Base-by-base conservation (phyloP, 2,113 vertebrate genomes). In the Xerus inauris region DNA sequence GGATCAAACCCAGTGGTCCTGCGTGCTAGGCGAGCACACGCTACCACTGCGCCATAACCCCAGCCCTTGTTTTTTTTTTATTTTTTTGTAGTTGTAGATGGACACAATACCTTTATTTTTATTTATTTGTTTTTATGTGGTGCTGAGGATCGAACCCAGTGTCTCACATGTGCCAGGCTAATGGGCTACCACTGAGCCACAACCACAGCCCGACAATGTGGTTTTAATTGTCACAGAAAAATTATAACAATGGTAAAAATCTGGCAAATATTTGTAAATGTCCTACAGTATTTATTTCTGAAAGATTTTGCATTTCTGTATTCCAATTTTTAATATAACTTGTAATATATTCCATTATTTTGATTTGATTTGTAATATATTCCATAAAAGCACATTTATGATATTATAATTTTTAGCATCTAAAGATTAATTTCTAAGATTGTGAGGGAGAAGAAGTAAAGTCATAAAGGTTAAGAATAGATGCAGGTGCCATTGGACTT, bases 381-480 rank as follows among this genome's bases (percentile, higher is more conserved):
- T n/a, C n/a, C n/a, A n/a, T n/a, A 89, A 72, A 49, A 71, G 0
- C 0, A 10, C 57, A 3, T 82, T 59, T 4, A 1, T 4, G 3
- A 0, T 75, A 22, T 64, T 35, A 59, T 49, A 0, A 35, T 79
- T 79, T 51, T n/a, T 87, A 20, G 62, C 17, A 8, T 45, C 0
- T 75, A n/a, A 93, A 22, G 2, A 77, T 94, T 64, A 85, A 76
- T 62, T 71, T 77, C 79, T 22, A 89, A 89, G 26, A 84, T 26
- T 20, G 8, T 57, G 54, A 65, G 73, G 1, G 7, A 51, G 4
- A 79, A 67, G 10, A 7, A 71, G 59, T 32, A 81, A 67, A 89
- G 32, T 24, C 17, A 47, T 32, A 73, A 57, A 35, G 3, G 65
- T 20, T 26, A 71, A 64, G 42, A 62, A 57, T 42, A 87, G 10